phyloP scores from a whole-genome alignment of 2,888 invertebrate genomes.

The Diarsia mendica region DNA sequence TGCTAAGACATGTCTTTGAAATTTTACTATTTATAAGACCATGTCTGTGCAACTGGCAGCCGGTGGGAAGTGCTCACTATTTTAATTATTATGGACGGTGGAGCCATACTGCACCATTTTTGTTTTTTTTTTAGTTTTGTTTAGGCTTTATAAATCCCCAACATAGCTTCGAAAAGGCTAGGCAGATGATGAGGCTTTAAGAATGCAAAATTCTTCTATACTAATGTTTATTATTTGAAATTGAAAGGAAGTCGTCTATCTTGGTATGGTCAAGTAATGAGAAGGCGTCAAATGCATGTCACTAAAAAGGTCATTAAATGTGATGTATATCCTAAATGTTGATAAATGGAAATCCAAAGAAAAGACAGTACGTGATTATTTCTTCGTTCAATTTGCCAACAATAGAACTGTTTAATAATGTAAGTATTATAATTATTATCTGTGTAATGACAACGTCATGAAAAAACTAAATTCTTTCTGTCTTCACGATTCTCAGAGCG shows the following conservation, averaged over 20 bases:
- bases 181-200: neutral
- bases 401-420: too few relatives aligned
- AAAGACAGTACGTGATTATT: neutral
- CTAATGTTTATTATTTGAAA: neutral
- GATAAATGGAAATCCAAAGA: too few relatives aligned
- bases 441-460: too few relatives aligned
- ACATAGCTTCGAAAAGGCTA: too few relatives aligned
- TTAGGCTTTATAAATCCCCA: neutral
- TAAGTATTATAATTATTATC: too few relatives aligned
- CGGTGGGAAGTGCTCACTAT: constrained; percentile 31
- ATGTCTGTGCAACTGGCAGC: constrained; percentile 27
- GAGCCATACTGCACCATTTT: neutral
- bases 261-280: too few relatives aligned
- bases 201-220: neutral
- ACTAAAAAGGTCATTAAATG: too few relatives aligned
- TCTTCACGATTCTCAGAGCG: too few relatives aligned
- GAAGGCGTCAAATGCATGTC: too few relatives aligned
- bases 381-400: neutral
- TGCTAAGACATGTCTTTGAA: constrained; percentile 69
- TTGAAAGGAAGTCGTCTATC: too few relatives aligned
- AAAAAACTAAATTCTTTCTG: too few relatives aligned
- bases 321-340: too few relatives aligned
- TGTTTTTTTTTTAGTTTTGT: neutral
- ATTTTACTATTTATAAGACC: constrained; percentile 67
- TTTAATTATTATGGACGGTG: constrained; percentile 55